Conservation (phyloP, 1,140 invertebrate genomes). For the Geopemphigus sp. region DNA sequence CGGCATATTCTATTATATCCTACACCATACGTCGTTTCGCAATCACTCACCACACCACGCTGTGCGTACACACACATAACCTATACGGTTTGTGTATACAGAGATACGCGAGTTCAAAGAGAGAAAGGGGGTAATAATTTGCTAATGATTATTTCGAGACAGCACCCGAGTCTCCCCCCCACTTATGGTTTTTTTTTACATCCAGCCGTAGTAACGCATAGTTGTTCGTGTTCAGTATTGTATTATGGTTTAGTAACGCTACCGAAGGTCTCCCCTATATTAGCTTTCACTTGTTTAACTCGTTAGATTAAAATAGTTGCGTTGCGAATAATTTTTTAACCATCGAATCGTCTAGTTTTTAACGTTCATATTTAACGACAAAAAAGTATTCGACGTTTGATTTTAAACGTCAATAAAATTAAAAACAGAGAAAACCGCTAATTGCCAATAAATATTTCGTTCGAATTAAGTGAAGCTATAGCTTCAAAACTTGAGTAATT, state of each 20-base stretch:
- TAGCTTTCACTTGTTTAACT: slow-evolving; percentile 18
- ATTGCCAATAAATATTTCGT: too few species aligned
- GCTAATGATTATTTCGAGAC: not conserved
- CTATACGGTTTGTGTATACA: not conserved
- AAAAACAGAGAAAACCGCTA: too few species aligned
- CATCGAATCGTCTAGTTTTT: not conserved
- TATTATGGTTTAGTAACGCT: slow-evolving; percentile 18
- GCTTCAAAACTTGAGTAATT: too few species aligned
- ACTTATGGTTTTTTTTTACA: not conserved
- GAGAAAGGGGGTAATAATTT: slow-evolving; percentile 39
- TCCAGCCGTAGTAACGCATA: not conserved
- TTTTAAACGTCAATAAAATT: too few species aligned
- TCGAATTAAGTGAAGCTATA: too few species aligned
- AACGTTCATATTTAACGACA: not conserved
- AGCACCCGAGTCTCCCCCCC: slow-evolving; percentile 4
- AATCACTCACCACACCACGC: not conserved
- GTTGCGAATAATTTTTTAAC: not conserved
- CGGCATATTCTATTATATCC: not conserved
- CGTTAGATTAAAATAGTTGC: slow-evolving; percentile 1
- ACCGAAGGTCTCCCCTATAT: slow-evolving; percentile 6
- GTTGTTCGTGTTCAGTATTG: not conserved
- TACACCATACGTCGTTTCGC: not conserved
- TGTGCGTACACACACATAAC: not conserved
- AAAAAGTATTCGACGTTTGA: too few species aligned
- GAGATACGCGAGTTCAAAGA: not conserved